These are phyloP conservation scores for Mellivora capensis DNA, from an alignment of 2,113 vertebrate species.

Conservation along the genomic window DNA sequence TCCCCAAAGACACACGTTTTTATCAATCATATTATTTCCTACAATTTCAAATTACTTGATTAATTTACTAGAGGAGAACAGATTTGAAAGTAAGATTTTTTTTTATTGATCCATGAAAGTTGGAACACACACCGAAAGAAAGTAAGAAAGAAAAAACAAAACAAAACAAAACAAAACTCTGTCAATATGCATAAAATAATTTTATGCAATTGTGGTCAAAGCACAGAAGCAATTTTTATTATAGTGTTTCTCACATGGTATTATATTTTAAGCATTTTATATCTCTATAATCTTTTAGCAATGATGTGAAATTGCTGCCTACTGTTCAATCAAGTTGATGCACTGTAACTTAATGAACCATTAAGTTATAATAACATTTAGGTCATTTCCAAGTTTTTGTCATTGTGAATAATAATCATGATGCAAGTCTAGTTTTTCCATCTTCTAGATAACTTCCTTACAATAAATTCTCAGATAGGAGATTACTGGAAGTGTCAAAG, in stretches of 20 bases:
- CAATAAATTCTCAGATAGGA: background rate
- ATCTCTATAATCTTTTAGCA: background rate
- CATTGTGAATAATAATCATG: background rate
- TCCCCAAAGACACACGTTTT: background rate
- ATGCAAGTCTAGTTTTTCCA: background rate
- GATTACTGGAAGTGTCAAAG: background rate
- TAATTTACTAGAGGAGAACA: background rate
- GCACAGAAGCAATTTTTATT: background rate
- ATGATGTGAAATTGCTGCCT: background rate
- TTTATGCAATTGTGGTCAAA: background rate
- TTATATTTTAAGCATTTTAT: background rate
- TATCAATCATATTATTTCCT: background rate
- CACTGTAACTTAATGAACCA: background rate
- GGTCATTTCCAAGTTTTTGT: conserved; percentile 3
- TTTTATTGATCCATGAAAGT: background rate
- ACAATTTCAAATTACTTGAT: background rate
- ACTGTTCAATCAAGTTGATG: background rate
- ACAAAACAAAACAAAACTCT: background rate
- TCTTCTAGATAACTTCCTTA: background rate
- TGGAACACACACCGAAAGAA: background rate
- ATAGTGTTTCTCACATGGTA: background rate
- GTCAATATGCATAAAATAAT: background rate
- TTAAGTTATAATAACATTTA: conserved; percentile 3
- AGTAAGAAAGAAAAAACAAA: background rate
- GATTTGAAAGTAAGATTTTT: background rate